Evolutionary conservation across 2,888 invertebrate genomes (phyloP).

Genomic region (Ceraclea dissimilis): DNA sequence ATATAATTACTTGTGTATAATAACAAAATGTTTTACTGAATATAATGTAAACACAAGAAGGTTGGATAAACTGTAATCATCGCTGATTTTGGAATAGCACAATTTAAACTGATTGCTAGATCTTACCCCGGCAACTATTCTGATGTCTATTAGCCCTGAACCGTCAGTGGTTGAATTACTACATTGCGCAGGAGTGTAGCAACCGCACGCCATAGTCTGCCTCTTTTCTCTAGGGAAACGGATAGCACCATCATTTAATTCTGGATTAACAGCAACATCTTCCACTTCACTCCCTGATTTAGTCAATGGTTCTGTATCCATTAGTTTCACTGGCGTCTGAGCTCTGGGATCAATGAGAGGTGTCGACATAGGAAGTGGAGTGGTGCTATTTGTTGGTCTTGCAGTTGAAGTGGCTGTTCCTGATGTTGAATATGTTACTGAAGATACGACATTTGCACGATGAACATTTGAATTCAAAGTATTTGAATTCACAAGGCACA

Average conservation of each 20-base stretch:
- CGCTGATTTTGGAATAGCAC: no score
- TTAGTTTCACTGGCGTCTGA: slow-evolving; percentile 11
- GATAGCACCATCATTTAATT: not conserved
- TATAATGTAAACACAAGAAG: no score
- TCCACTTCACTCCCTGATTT: slow-evolving; percentile 16
- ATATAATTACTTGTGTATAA: no score
- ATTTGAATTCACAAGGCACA: not conserved
- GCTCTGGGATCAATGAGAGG: slow-evolving; percentile 8
- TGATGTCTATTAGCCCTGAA: slow-evolving; percentile 52
- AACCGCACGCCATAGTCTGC: slow-evolving; percentile 31
- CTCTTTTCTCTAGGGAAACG: slow-evolving; percentile 11
- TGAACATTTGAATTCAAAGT: slow-evolving; percentile 2
- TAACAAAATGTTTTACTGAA: no score
- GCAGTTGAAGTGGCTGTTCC: slow-evolving; percentile 10
- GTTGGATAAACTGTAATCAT: no score
- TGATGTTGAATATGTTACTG: slow-evolving; percentile 16
- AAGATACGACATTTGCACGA: slow-evolving; percentile 17
- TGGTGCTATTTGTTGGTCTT: slow-evolving; percentile 21
- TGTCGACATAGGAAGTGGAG: slow-evolving; percentile 7
- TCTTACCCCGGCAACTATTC: slow-evolving; percentile 54
- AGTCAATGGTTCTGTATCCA: slow-evolving; percentile 29
- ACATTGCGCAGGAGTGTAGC: slow-evolving; percentile 40
- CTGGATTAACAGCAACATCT: slow-evolving; percentile 26
- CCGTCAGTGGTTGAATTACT: slow-evolving; percentile 37
- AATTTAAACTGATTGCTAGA: no score